phyloP scores from a whole-genome alignment of 2,888 invertebrate genomes.

The Catocala fraxini region DNA sequence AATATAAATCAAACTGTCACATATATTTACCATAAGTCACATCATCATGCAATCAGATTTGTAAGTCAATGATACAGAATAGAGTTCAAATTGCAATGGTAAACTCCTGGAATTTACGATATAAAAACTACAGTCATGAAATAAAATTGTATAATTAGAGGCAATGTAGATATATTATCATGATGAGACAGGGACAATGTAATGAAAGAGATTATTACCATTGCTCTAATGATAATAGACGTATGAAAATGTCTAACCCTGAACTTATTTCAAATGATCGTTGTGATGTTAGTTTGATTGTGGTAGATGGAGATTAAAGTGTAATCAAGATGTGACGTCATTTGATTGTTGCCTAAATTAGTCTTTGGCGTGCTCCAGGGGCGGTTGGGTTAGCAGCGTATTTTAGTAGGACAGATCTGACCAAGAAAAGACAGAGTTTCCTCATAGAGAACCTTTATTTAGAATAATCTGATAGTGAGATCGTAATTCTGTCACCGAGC shows the following conservation, averaged over 20 bases:
- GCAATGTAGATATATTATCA: slow-evolving; percentile 69
- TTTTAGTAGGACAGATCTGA: too few species aligned
- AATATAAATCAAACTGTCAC: slow-evolving; percentile 47
- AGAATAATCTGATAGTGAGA: too few species aligned
- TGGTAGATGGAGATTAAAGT: slow-evolving; percentile 31
- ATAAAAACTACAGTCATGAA: slow-evolving; percentile 34
- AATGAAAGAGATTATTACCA: slow-evolving; percentile 64
- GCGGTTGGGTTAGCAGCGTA: background rate
- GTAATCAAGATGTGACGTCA: slow-evolving; percentile 15
- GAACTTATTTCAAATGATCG: slow-evolving; percentile 33
- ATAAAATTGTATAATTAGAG: slow-evolving; percentile 72
- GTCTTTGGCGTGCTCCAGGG: slow-evolving; percentile 1
- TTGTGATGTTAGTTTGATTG: slow-evolving; percentile 36
- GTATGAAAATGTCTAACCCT: slow-evolving; percentile 44
- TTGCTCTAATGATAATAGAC: slow-evolving; percentile 58
- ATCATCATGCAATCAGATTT: background rate
- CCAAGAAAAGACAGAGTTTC: too few species aligned
- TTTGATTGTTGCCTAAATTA: slow-evolving; percentile 4
- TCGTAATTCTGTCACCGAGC: too few species aligned
- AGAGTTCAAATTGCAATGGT: slow-evolving; percentile 18
- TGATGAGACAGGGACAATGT: slow-evolving; percentile 58
- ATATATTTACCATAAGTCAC: slow-evolving; percentile 19
- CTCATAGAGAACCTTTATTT: too few species aligned
- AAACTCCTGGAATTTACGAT: slow-evolving; percentile 18
- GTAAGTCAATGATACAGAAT: accelerated